These are phyloP conservation scores for Pluvialis apricaria DNA, from an alignment of 2,113 vertebrate genomes.

Conservation along the genomic window DNA sequence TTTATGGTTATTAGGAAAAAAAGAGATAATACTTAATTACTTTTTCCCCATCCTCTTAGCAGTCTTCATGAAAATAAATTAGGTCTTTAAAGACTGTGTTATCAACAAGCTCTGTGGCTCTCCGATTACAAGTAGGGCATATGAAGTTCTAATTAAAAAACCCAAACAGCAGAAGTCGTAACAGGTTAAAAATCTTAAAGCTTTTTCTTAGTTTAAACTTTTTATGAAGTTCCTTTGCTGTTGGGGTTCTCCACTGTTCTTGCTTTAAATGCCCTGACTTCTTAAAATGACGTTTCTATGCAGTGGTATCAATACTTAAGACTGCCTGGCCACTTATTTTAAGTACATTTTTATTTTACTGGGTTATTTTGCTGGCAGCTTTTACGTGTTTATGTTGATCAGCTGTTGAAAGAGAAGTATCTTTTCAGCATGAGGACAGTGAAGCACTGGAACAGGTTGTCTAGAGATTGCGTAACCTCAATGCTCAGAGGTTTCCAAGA, in stretches of 20 bases:
- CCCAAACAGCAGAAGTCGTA: neutral
- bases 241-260: neutral
- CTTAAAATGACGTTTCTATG: neutral
- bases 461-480: accelerated
- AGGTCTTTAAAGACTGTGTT: conserved; percentile 57
- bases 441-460: neutral
- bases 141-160: conserved; percentile 48
- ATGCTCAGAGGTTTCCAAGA: neutral
- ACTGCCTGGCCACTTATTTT: accelerated
- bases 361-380: neutral
- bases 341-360: neutral
- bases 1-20: conserved; percentile 61
- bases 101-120: conserved; percentile 41
- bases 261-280: neutral
- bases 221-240: neutral
- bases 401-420: neutral
- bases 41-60: conserved; percentile 50
- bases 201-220: neutral
- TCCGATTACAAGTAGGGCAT: conserved; percentile 44
- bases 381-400: neutral
- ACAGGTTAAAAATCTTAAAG: neutral
- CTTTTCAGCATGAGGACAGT: neutral
- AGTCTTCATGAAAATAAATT: conserved; percentile 70
- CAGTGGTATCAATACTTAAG: neutral
- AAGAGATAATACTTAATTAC: conserved; percentile 71